A percentile compares a stretch with the other conserved stretches of the same genome.
phyloP scores from a whole-genome alignment of 2,113 vertebrate genomes.

The Gadus macrocephalus region DNA sequence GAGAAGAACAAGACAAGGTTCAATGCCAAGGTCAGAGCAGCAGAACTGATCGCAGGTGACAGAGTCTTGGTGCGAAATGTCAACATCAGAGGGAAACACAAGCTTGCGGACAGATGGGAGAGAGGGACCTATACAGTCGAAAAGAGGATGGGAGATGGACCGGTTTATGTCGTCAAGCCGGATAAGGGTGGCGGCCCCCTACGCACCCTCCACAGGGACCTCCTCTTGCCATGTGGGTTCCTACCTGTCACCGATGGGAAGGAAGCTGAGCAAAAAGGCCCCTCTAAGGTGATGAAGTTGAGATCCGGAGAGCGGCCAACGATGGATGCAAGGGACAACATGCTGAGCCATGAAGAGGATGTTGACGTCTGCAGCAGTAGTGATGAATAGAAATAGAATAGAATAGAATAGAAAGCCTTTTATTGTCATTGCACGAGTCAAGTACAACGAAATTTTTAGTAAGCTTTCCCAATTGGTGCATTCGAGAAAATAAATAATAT shows the following conservation, averaged over 20 bases:
- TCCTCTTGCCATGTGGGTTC: slow-evolving; percentile 3
- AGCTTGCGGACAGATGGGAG: slow-evolving; percentile 8
- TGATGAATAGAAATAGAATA: no score
- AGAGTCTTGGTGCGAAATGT: slow-evolving; percentile 1
- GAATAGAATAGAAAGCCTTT: no score
- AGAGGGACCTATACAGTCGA: neutral
- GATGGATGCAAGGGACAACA: neutral
- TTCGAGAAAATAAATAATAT: no score
- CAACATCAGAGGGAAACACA: neutral
- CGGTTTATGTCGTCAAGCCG: neutral
- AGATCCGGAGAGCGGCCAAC: neutral
- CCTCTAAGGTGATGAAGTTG: neutral
- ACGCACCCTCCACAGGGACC: slow-evolving; percentile 9
- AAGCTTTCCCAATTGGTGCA: no score
- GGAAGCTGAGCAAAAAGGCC: neutral
- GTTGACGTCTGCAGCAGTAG: neutral
- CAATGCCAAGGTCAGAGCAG: neutral
- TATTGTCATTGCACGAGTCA: no score
- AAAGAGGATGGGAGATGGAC: neutral
- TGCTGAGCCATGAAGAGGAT: neutral
- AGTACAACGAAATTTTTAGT: no score
- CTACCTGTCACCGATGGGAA: neutral
- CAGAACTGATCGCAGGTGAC: neutral
- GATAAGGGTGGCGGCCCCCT: neutral
- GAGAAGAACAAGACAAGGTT: slow-evolving; percentile 2